Conservation (phyloP, 2,888 invertebrate species). For the Stenolophus ochropezus region DNA sequence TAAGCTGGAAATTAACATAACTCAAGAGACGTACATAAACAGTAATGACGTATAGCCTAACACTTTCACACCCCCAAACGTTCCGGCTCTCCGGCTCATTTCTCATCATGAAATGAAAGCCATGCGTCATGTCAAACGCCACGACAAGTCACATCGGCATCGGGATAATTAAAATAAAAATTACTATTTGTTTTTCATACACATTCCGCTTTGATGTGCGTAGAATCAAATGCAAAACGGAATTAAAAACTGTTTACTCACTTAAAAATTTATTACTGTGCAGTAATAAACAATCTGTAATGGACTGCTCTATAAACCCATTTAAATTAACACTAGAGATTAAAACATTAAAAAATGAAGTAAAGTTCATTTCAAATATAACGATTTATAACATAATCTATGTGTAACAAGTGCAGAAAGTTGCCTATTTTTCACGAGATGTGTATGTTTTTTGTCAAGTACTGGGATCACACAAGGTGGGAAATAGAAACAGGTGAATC, state of each 20-base stretch:
- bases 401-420: too few relatives aligned
- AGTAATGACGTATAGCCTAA: conserved; percentile 18
- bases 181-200: conserved; percentile 2
- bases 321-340: too few relatives aligned
- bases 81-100: conserved; percentile 1
- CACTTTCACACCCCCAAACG: not conserved
- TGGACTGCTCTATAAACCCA: not conserved
- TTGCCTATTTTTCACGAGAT: too few relatives aligned
- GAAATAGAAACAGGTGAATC: too few relatives aligned
- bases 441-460: too few relatives aligned
- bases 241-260: not conserved
- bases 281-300: not conserved
- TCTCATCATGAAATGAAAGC: conserved; percentile 9
- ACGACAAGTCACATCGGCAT: not conserved
- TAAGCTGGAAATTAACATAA: conserved; percentile 25
- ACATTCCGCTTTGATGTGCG: conserved; percentile 5
- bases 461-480: too few relatives aligned
- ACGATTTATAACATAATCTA: too few relatives aligned
- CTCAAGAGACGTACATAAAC: conserved; percentile 34
- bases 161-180: conserved; percentile 15
- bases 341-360: too few relatives aligned
- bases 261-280: not conserved
- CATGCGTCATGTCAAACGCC: conserved; percentile 2
- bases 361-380: too few relatives aligned
- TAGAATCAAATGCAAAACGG: not conserved